Base-by-base conservation (phyloP, 2,797 vertebrate genomes). In the Podarcis lilfordi region DNA sequence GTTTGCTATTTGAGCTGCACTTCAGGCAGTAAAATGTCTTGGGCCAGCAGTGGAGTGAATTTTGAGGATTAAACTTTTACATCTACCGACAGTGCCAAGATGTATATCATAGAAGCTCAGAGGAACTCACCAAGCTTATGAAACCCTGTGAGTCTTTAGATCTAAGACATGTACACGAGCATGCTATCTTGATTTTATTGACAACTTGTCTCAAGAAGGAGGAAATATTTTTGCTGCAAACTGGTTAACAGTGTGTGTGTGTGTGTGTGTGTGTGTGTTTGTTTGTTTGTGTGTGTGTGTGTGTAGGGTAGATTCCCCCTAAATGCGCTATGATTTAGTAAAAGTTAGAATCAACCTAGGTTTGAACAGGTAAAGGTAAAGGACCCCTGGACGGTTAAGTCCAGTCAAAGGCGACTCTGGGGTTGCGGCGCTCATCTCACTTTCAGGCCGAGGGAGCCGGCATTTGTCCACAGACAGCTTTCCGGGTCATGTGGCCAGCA, bases 151-250 rank as follows among this genome's bases (percentile, higher is more conserved):
- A 79, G 75, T 4, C 27, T 90, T 91, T 66, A 85, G 50, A 45
- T 29, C 82, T 3, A 71, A 80, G 27, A 19, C n/a, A 32, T 89
- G 86, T 29, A 86, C 2, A 66, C 13, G 29, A 83, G 21, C 25
- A 29, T 79, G 72, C 89, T 87, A 66, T 87, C 74, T 90, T 89
- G 5, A 32, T 81, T 59, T 93, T 85, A 89, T 32, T 90, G 90
- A 71, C 85, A 90, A 32, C 23, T 90, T 91, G 64, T 79, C 74
- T 40, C 17, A 68, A 27, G 50, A 43, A 81, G 83, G 80, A 90
- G 64, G 80, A 91, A 87, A 90, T 88, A 0, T n/a, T 80, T 32
- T 88, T 80, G 77, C 78, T 75, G 79, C 43, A 88, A 85, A 86
- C 25, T 37, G 59, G 7, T 61, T 82, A 50, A 72, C 82, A 64